Evolutionary conservation across 2,888 invertebrate species (phyloP).

Genomic region (Drosophila mercatorum): DNA sequence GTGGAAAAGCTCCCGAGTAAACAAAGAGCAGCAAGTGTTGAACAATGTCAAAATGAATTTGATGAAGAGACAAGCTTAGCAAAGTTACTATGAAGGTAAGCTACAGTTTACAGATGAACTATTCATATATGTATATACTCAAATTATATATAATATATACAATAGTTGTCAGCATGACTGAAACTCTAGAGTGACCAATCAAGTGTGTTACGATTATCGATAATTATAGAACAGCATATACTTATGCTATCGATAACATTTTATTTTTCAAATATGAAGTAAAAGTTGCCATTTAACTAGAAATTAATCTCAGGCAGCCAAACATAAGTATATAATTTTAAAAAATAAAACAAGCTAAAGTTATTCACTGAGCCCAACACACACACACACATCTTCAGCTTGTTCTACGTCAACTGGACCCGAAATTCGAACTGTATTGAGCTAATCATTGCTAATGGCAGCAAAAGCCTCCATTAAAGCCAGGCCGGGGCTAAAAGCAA

Average conservation of each 20-base stretch:
- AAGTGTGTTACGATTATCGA: neutral
- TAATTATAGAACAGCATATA: neutral
- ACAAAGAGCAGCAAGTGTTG: neutral
- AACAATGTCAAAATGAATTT: neutral
- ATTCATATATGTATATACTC: no score
- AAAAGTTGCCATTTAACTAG: neutral
- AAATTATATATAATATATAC: neutral
- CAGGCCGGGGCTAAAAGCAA: neutral
- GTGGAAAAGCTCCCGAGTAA: neutral
- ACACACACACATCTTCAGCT: neutral
- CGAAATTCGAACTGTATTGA: neutral
- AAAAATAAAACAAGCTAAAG: no score
- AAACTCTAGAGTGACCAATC: neutral
- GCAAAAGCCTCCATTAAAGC: neutral
- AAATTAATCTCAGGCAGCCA: neutral
- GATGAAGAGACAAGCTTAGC: neutral
- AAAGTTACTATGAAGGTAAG: neutral
- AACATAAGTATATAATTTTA: neutral
- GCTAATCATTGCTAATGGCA: neutral
- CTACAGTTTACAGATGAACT: neutral
- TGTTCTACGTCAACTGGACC: no score
- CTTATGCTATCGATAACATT: neutral
- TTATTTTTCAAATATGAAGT: neutral
- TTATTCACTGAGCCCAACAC: no score
- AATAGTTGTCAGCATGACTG: no score